Base-by-base conservation (phyloP, 1,140 invertebrate genomes). In the Neuroterus valhalla region DNA sequence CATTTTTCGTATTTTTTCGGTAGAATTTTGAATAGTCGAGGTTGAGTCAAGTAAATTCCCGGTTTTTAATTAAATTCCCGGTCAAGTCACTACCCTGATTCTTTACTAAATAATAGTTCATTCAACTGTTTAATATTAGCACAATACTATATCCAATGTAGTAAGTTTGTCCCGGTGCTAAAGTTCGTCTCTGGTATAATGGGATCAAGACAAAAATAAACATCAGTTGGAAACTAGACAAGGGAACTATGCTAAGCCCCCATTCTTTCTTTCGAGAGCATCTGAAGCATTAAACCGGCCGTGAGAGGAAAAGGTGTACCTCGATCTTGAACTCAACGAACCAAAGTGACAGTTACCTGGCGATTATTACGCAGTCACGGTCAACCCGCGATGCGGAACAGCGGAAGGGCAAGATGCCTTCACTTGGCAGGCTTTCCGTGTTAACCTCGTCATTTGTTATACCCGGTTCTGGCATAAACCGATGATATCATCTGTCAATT, bases 281-380 rank as follows among this genome's bases (percentile, higher is more conserved):
- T 26, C 55, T 62, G 21, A 15, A 62, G 31, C n/a, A 31, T 31
- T 15, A 62, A 62, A 62, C 52, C 52, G 21, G 26, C 55, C 31
- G 26, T 62, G 55, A 62, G 55, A 62, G 55, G 55, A 62, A 62
- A 62, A 62, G 55, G 55, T 62, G 55, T 62, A 62, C 23, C 55
- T 62, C 23, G 55, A 62, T 62, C 55, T 62, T 62, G 55, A 62
- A 62, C 55, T 62, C 26, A 62, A 62, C 55, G 55, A 62, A 62
- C 55, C 55, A 62, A 62, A 62, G 55, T 62, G 55, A 62, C 55
- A 62, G 55, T 62, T 62, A 62, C 55, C 55, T 38, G 55, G n/a
- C 55, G 26, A 62, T 62, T 62, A 62, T 62, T 62, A 31, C 26
- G 55, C 55, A 15, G 23, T 62, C 52, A 55, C 26, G 52, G 52